phyloP scores from a whole-genome alignment of 2,888 invertebrate genomes.

The Drosophila borborema region DNA sequence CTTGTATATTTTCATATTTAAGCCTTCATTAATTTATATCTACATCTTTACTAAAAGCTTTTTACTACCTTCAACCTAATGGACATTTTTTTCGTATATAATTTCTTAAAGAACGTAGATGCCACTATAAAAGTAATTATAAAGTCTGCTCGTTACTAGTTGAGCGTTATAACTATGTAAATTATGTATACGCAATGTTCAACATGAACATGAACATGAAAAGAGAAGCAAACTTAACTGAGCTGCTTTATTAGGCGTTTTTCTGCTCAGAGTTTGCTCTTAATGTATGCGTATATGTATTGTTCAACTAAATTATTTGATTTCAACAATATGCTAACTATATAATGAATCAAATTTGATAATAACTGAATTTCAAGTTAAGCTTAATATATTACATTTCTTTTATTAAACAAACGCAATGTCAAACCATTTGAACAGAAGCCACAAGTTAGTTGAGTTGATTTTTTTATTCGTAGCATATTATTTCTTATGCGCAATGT shows the following conservation, averaged over 20 bases:
- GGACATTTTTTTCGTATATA: too few relatives aligned
- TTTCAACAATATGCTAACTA: not conserved
- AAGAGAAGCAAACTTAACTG: not conserved
- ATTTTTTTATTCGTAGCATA: not conserved
- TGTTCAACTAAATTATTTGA: too few relatives aligned
- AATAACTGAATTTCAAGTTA: not conserved
- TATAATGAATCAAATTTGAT: not conserved
- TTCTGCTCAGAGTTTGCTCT: too few relatives aligned
- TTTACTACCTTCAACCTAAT: too few relatives aligned
- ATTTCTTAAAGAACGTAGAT: not conserved
- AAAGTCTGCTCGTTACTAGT: not conserved
- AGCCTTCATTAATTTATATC: not conserved
- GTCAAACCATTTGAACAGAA: slow-evolving; percentile 4
- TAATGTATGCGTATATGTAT: too few relatives aligned
- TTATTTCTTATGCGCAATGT: slow-evolving; percentile 30
- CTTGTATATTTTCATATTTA: not conserved
- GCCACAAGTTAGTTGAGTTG: not conserved
- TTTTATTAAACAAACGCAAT: slow-evolving; percentile 37
- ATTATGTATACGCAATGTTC: not conserved
- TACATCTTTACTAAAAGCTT: too few relatives aligned
- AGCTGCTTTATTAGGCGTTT: too few relatives aligned
- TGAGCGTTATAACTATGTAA: not conserved
- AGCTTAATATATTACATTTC: not conserved
- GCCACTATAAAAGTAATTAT: not conserved
- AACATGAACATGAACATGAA: not conserved